Evolutionary conservation across 2,113 vertebrate genomes (phyloP).

Genomic region (Tonatia bakeri): DNA sequence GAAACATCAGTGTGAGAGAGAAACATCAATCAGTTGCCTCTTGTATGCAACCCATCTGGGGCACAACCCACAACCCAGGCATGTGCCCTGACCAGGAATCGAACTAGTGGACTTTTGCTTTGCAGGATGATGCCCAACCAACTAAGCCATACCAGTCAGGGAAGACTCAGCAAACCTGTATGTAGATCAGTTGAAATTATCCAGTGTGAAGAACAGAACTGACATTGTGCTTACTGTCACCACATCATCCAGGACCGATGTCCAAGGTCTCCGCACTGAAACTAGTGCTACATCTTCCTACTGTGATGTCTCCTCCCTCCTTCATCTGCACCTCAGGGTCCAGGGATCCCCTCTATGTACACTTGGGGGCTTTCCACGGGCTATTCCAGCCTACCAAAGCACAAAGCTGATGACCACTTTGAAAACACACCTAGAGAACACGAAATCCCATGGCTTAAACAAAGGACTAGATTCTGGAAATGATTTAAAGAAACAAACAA

Average conservation of each 20-base stretch:
- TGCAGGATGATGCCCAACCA: too few species aligned
- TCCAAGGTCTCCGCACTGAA: neutral
- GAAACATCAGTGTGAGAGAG: too few species aligned
- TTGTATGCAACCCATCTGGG: too few species aligned
- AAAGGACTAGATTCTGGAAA: neutral
- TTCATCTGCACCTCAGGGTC: neutral
- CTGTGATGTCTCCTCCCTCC: fast-evolving
- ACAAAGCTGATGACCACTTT: neutral
- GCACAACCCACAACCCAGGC: too few species aligned
- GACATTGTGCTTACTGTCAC: neutral
- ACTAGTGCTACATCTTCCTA: neutral
- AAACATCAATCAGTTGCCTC: too few species aligned
- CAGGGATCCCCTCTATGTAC: neutral
- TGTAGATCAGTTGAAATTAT: neutral
- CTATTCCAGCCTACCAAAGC: neutral
- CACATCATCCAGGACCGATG: neutral
- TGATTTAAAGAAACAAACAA: neutral
- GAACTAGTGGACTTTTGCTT: too few species aligned
- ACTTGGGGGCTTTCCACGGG: neutral
- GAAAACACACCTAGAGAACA: neutral
- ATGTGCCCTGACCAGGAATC: too few species aligned
- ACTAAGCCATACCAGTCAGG: too few species aligned
- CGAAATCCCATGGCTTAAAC: neutral
- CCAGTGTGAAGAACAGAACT: neutral
- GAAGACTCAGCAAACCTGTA: neutral